Evolutionary conservation across 2,888 invertebrate genomes (phyloP), one percentile per base, ranked within the genome.

Genomic region (Limenitis camilla): DNA sequence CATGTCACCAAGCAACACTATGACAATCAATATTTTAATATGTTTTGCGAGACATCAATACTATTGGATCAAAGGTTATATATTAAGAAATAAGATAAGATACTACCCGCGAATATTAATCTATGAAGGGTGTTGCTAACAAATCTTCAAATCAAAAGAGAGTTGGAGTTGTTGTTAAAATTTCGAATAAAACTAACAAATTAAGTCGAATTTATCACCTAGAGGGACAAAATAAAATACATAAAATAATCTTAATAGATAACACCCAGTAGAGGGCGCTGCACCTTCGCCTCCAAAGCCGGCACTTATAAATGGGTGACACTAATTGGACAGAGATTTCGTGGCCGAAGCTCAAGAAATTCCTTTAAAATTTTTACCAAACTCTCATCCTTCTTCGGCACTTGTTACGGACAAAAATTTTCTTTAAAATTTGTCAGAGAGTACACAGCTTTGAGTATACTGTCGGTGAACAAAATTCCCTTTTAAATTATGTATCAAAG

Each of bases 301-400:
- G 59, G 64, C 65, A 77, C 74, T 78, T 78, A 81, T 78, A 81
- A 81, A 76, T 74, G 78, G 72, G 71, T 76, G 78, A 81, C 81
- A 78, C 77, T 81, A 81, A 82, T 81, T 81, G 80, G 77, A 72
- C 57, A 40, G 44, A 49, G 60, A 59, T 53, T 59, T 53, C 50
- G 53, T 51, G 45, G 49, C 46, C 44, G 40, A 28, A 40, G 40
- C 33, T 52, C 55, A 39, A 48, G 59, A 58, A 62, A 59, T 61
- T 54, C 56, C 59, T 60, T 57, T 40, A 56, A 62, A 63, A 60
- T 58, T 49, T 56, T 42, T 33, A 41, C 30, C 47, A 42, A 56
- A 60, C 51, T 58, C 42, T 58, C 51, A 40, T 39, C 42, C 40
- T 53, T 36, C 49, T 56, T 52, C 49, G 42, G 43, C 50, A 53